These are phyloP conservation scores for Dynastes hyllus DNA, from an alignment of 2,888 invertebrate genomes.

Conservation along the genomic window DNA sequence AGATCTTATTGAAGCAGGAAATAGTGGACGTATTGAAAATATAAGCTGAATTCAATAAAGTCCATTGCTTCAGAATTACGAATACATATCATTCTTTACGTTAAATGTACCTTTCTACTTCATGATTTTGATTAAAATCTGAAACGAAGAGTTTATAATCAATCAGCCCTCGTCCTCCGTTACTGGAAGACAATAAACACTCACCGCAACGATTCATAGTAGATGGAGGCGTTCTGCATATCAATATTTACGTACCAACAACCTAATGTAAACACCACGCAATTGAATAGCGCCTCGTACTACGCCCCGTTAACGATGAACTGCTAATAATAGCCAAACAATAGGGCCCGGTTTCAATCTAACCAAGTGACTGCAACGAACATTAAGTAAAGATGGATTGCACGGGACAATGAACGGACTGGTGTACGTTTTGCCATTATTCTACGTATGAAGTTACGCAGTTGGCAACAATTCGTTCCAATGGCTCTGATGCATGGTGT, in stretches of 20 bases:
- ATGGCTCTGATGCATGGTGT: background rate
- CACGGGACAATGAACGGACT: constrained; percentile 4
- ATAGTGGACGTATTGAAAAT: too few relatives aligned
- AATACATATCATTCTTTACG: too few relatives aligned
- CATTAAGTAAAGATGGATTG: constrained; percentile 39
- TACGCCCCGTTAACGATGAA: constrained; percentile 20
- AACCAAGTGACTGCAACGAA: constrained; percentile 27
- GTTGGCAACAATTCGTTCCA: constrained; percentile 28
- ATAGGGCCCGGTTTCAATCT: constrained; percentile 27
- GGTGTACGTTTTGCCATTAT: background rate
- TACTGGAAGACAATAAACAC: too few relatives aligned
- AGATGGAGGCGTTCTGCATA: background rate
- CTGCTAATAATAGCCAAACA: constrained; percentile 34
- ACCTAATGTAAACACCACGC: background rate
- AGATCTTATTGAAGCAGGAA: too few relatives aligned
- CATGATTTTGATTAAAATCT: too few relatives aligned
- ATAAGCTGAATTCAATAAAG: too few relatives aligned
- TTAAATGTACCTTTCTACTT: too few relatives aligned
- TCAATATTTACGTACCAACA: background rate
- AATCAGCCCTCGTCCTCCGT: too few relatives aligned
- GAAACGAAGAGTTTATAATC: too few relatives aligned
- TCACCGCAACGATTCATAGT: too few relatives aligned
- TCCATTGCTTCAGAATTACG: too few relatives aligned
- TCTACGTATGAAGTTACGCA: constrained; percentile 22
- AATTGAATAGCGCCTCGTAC: background rate